Base-by-base conservation (phyloP, 2,888 invertebrate genomes). In the Antheraea assamensis region DNA sequence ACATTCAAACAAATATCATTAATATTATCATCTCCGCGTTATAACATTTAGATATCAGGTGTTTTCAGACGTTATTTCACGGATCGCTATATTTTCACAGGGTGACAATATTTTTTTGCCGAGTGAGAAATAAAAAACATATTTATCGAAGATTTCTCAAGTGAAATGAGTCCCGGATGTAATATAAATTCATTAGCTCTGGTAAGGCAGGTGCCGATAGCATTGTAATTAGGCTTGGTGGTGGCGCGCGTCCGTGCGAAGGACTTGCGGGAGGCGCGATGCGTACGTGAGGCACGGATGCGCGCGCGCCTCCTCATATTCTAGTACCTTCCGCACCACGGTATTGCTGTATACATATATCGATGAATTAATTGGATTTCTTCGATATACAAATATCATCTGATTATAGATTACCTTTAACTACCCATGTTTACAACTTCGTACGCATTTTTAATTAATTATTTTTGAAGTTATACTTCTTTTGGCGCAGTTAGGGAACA, bases 151-250 rank as follows among this genome's bases (percentile, higher is more conserved):
- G 31, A 70, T 66, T 27, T 71, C n/a, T 71, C 74, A 47, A 72
- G 58, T 31, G 72, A 70, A 72, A 74, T 64, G 47, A n/a, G 35
- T 30, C 21, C 61, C 64, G 71, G 49, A 71, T 74, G 71, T 74
- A 52, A 64, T 52, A 66, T 47, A 68, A 64, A 68, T 68, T 68
- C 35, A 35, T 71, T 49, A 61, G 66, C 70, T 70, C 35, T 73
- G 49, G 31, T 61, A 64, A 15, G 71, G 70, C 47, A 52, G 55
- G 71, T 73, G 71, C 61, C 68, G 68, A 31, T 35, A n/a, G 72
- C 66, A 72, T 72, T 47, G 49, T 66, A 72, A 72, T 72, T 27
- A 72, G 72, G 27, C 35, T 35, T 15, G 68, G 35, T 21, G 70
- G 52, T 52, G 27, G n/a, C 24, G 21, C 35, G 68, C 68, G 55